Percentiles rank a stretch among this genome's conserved stretches.
Conservation (phyloP, 2,797 vertebrate genomes). For the Pogonophryne albipinna region DNA sequence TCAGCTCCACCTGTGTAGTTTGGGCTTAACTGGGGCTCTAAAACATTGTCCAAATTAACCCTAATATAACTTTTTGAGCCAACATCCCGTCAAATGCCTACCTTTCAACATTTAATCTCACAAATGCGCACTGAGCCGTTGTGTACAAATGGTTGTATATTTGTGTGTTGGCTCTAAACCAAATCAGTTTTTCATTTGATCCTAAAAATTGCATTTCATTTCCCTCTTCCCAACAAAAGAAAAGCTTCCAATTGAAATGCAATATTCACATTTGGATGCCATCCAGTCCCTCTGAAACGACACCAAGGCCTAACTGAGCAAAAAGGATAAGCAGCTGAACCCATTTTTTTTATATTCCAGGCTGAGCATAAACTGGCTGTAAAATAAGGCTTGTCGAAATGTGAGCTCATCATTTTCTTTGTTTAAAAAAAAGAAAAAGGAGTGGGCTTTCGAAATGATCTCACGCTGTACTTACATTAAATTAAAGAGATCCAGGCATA, state of each 20-base stretch:
- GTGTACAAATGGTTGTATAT: not conserved
- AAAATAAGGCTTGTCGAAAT: slow-evolving; percentile 70
- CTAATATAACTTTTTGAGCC: slow-evolving; percentile 33
- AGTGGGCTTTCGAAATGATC: slow-evolving; percentile 74
- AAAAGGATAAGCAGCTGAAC: slow-evolving; percentile 43
- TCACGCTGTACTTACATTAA: slow-evolving; percentile 83
- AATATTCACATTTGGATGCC: slow-evolving; percentile 35
- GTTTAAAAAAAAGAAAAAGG: slow-evolving; percentile 62
- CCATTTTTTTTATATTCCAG: slow-evolving; percentile 62
- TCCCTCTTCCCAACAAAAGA: slow-evolving; percentile 6
- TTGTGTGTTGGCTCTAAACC: slow-evolving; percentile 15
- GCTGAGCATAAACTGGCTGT: slow-evolving; percentile 59
- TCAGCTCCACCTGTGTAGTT: slow-evolving; percentile 32
- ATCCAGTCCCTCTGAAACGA: slow-evolving; percentile 7
- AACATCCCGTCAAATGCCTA: slow-evolving; percentile 7
- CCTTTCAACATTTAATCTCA: slow-evolving; percentile 11
- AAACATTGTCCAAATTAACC: slow-evolving; percentile 28
- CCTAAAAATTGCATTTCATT: slow-evolving; percentile 45
- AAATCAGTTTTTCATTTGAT: slow-evolving; percentile 30
- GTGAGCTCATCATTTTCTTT: slow-evolving; percentile 79
- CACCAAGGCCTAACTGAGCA: slow-evolving; percentile 30
- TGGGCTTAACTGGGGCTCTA: slow-evolving; percentile 29
- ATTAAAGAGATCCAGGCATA: slow-evolving; percentile 79
- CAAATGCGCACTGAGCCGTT: not conserved
- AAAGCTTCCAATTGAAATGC: slow-evolving; percentile 36